A percentile compares a stretch with the other conserved stretches of the same genome.
Evolutionary conservation across 2,797 vertebrate species (phyloP).

Genomic region (Phrynocephalus guinanensis): DNA sequence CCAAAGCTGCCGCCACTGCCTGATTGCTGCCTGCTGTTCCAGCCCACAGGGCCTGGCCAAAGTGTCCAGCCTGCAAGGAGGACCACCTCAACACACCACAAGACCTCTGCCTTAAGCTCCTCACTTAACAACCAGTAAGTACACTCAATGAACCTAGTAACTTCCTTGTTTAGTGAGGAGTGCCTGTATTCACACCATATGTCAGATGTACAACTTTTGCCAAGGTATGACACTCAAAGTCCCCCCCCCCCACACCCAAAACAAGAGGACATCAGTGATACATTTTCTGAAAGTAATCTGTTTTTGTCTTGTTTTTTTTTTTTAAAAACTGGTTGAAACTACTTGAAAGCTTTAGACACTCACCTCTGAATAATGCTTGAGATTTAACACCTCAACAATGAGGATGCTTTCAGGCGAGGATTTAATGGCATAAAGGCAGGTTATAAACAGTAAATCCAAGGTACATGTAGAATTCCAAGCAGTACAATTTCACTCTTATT

Average conservation of each 20-base stretch:
- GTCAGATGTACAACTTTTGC: background rate
- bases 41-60: too few relatives aligned
- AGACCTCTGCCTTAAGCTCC: too few relatives aligned
- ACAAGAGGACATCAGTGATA: background rate
- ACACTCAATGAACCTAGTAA: too few relatives aligned
- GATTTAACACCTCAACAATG: conserved; percentile 44
- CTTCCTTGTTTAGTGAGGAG: too few relatives aligned
- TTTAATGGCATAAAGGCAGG: background rate
- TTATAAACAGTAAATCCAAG: background rate
- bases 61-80: too few relatives aligned
- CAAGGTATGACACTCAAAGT: background rate
- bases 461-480: background rate
- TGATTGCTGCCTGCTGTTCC: too few relatives aligned
- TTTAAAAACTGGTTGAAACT: background rate
- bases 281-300: background rate
- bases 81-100: too few relatives aligned
- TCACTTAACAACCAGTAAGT: too few relatives aligned
- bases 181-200: background rate
- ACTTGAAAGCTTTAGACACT: background rate
- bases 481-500: conserved; percentile 36
- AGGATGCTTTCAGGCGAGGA: conserved; percentile 45
- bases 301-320: background rate
- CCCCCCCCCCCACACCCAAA: background rate
- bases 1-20: too few relatives aligned
- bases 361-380: conserved; percentile 62